phyloP scores from a whole-genome alignment of 2,888 invertebrate species.

The Polydrusus tereticollis region DNA sequence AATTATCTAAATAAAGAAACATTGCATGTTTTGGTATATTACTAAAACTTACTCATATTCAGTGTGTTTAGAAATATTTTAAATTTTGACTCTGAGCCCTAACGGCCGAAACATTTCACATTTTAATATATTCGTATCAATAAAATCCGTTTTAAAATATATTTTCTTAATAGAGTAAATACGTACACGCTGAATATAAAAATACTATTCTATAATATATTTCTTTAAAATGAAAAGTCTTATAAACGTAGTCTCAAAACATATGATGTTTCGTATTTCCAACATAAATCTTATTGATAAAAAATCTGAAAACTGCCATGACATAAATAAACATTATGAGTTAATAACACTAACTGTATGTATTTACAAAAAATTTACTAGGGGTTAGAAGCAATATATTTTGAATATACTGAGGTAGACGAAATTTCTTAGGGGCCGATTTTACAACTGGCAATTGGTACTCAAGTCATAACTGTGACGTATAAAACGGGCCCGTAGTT shows the following conservation, averaged over 20 bases:
- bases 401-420: conserved; percentile 38
- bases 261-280: conserved; percentile 31
- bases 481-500: conserved; percentile 16
- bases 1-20: conserved; percentile 49
- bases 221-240: conserved; percentile 38
- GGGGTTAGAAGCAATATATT: conserved; percentile 16
- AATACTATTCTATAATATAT: conserved; percentile 42
- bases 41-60: conserved; percentile 32
- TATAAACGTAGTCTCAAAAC: conserved; percentile 36
- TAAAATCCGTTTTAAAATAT: conserved; percentile 2
- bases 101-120: neutral
- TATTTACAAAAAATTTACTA: conserved; percentile 27
- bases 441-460: conserved; percentile 11
- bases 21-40: conserved; percentile 45
- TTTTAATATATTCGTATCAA: neutral
- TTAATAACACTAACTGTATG: conserved; percentile 3
- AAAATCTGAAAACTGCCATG: conserved; percentile 36
- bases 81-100: conserved; percentile 16
- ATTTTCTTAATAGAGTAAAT: conserved; percentile 14
- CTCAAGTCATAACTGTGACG: neutral
- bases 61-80: conserved; percentile 25
- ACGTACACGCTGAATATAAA: conserved; percentile 40
- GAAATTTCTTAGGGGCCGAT: conserved; percentile 18
- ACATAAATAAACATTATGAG: conserved; percentile 35
- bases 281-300: neutral